Base-by-base conservation (phyloP, 2,113 vertebrate genomes). In the Oxygymnocypris stewartii region DNA sequence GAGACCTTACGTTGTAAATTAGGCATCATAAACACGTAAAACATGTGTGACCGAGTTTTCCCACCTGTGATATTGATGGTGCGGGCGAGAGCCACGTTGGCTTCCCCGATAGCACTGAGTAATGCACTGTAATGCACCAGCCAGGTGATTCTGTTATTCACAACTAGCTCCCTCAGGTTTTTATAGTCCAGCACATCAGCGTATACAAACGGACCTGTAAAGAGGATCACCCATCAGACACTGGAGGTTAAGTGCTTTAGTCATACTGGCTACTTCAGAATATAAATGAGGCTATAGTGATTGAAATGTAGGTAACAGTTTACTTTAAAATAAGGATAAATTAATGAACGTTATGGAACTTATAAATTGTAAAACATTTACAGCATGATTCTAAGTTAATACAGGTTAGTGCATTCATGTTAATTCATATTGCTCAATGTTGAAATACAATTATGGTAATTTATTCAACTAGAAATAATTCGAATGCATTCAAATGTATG, bases 61-160 rank as follows among this genome's bases (percentile, higher is more conserved):
- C 40, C 49, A 95, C 95, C 95, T 92, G 94, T 94, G 89, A 95
- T 95, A 91, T 95, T 95, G 89, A 95, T 95, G 86, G 94, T 94
- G 85, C 95, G 92, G 9, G 94, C 94, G 61, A 95, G 91, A 47
- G 93, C 91, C 82, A 95, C 90, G 42, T 95, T 95, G 6, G 93
- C 93, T 80, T 95, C 95, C 6, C 95, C 94, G 6, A 94, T 92
- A 73, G 92, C 94, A 37, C 94, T 95, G 0, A 95, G 94, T 85
- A 95, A 87, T 75, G 95, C 94, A 0, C 94, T 95, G 84, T 95
- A 95, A 90, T 95, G 95, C 59, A 95, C 87, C 88, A 95, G 87
- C 95, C 94, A 95, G 40, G 93, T 94, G 90, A 95, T 88, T 4
- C 91, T 90, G 59, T 95, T 92, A 73, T 95, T 95, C 71, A 95